Conservation (phyloP, 2,113 vertebrate species). For the Galemys pyrenaicus region DNA sequence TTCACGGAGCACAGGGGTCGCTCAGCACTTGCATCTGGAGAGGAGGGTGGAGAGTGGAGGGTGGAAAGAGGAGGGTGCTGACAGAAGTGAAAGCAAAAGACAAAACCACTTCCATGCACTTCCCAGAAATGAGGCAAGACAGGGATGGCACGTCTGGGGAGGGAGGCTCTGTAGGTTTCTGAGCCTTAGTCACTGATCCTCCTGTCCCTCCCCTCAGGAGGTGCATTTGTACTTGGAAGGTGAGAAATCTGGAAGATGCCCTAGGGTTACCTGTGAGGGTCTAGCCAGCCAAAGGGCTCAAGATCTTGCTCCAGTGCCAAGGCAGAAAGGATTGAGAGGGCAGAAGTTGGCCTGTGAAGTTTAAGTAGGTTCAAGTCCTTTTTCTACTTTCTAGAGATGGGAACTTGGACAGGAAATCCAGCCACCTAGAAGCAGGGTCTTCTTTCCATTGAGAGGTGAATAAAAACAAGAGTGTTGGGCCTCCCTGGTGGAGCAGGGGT, state of each 20-base stretch:
- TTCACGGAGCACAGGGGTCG: background rate
- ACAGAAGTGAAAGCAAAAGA: background rate
- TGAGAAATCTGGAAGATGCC: background rate
- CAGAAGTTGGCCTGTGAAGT: background rate
- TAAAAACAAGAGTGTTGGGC: background rate
- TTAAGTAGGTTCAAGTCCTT: background rate
- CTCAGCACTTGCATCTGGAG: background rate
- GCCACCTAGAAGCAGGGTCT: background rate
- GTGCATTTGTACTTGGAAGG: background rate
- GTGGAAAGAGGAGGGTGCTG: no score
- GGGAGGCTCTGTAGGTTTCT: background rate
- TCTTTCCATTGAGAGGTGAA: background rate
- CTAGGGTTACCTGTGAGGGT: background rate
- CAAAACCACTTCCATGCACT: background rate
- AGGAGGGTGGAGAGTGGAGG: background rate
- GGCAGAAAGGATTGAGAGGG: background rate
- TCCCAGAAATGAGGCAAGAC: background rate
- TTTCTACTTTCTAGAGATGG: background rate
- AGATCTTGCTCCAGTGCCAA: background rate
- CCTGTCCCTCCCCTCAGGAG: background rate
- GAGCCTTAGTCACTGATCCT: background rate
- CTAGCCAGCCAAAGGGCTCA: background rate
- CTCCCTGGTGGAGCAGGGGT: no score
- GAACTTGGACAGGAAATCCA: background rate
- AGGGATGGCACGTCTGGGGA: background rate